Conservation (phyloP, 2,113 vertebrate genomes). For the Balaenoptera acutorostrata region DNA sequence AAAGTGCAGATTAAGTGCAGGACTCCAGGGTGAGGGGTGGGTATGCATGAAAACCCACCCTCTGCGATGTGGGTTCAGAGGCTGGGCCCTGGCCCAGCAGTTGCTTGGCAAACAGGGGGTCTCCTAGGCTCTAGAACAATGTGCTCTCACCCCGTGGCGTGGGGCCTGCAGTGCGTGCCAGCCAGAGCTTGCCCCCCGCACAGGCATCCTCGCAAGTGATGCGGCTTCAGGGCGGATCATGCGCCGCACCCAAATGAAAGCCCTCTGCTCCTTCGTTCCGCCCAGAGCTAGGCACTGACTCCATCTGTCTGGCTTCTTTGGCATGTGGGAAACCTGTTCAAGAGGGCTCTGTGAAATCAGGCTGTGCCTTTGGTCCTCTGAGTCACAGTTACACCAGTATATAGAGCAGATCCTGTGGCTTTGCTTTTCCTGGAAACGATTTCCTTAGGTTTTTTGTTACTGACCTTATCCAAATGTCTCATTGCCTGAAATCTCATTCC, state of each 20-base stretch:
- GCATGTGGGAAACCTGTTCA: background rate
- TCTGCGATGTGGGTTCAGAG: background rate
- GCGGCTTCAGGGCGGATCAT: background rate
- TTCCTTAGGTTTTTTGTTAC: background rate
- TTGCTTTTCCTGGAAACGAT: background rate
- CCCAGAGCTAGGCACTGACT: background rate
- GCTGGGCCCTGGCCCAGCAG: background rate
- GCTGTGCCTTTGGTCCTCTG: background rate
- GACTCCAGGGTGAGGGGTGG: background rate
- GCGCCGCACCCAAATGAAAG: background rate
- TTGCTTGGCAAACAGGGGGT: slow-evolving; percentile 24
- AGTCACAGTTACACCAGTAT: background rate
- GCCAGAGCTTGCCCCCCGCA: slow-evolving; percentile 32
- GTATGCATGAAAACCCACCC: background rate
- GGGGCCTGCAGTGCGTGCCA: background rate
- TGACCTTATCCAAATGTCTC: background rate
- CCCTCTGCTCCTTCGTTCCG: background rate
- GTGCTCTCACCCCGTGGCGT: background rate
- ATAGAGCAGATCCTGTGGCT: background rate
- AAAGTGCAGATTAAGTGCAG: slow-evolving; percentile 14
- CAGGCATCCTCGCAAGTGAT: background rate
- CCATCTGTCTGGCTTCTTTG: background rate
- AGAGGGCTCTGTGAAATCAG: background rate
- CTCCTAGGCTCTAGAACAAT: slow-evolving; percentile 45
- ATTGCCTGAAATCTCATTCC: background rate